Conservation (phyloP, 2,888 invertebrate species). For the Macropis europaea region DNA sequence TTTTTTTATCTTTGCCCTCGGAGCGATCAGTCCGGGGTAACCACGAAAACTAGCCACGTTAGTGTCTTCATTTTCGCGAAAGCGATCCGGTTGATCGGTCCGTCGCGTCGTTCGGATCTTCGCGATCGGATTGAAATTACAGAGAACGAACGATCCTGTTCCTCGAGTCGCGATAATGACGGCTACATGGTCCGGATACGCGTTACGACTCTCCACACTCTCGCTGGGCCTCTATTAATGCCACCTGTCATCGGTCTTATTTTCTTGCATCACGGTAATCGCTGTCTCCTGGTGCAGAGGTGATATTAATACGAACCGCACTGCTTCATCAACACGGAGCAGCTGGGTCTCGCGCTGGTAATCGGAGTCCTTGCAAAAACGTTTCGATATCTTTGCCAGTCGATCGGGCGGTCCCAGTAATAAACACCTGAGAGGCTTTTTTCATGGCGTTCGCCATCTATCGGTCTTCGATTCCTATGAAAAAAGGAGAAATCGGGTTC, state of each 20-base stretch:
- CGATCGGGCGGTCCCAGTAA: neutral
- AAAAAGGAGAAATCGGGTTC: no score
- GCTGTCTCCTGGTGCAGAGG: neutral
- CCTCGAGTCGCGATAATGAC: slow-evolving; percentile 22
- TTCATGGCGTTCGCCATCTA: no score
- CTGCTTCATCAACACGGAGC: neutral
- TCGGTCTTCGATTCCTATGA: no score
- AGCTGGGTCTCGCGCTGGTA: neutral
- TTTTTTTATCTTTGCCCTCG: no score
- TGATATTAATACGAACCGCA: slow-evolving; percentile 27
- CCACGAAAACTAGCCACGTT: slow-evolving; percentile 1
- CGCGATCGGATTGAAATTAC: slow-evolving; percentile 29
- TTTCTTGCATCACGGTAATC: slow-evolving; percentile 35
- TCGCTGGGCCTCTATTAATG: slow-evolving; percentile 37
- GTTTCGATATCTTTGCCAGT: slow-evolving; percentile 7
- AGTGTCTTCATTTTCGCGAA: slow-evolving; percentile 25
- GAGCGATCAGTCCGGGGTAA: neutral
- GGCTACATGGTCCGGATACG: neutral
- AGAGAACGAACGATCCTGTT: neutral
- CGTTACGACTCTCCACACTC: slow-evolving; percentile 5
- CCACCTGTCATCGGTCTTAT: slow-evolving; percentile 28
- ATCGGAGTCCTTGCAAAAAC: slow-evolving; percentile 6
- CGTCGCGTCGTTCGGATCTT: neutral
- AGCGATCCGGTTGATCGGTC: neutral
- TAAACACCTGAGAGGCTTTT: slow-evolving; percentile 5